Evolutionary conservation across 1,140 invertebrate species (phyloP).

Genomic region (Pseudoatta argentina): DNA sequence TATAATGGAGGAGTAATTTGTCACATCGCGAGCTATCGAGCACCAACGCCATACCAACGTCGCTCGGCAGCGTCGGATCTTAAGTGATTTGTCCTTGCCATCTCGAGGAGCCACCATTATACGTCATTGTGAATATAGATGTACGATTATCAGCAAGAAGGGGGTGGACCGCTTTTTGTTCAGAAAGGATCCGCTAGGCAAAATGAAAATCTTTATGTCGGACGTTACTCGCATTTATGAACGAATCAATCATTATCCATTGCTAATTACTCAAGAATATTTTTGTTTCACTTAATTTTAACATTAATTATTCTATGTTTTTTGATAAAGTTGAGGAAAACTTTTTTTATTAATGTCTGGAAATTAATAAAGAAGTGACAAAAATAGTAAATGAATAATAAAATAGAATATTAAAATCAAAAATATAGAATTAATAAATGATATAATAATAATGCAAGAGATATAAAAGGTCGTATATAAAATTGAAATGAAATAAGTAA

Average conservation of each 20-base stretch:
- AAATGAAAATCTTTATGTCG: slow-evolving; percentile 64
- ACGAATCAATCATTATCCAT: slow-evolving; percentile 64
- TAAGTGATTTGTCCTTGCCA: slow-evolving; percentile 84
- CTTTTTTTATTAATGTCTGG: not conserved
- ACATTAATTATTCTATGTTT: not conserved
- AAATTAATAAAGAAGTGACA: not conserved
- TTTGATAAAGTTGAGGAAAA: not conserved
- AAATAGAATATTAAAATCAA: not conserved
- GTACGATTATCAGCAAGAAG: slow-evolving; percentile 62
- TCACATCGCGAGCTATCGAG: slow-evolving; percentile 71
- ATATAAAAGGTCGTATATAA: too few species aligned
- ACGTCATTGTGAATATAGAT: slow-evolving; percentile 71
- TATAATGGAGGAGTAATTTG: slow-evolving; percentile 82
- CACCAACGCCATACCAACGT: slow-evolving; percentile 52
- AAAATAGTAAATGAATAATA: not conserved
- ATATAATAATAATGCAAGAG: not conserved
- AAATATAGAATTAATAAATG: not conserved
- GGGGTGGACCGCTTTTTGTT: slow-evolving; percentile 48
- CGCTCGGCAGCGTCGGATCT: slow-evolving; percentile 43
- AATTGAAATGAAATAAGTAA: too few species aligned
- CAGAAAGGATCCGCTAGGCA: slow-evolving; percentile 8
- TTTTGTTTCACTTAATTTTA: not conserved
- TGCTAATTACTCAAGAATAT: not conserved
- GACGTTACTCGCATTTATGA: slow-evolving; percentile 9
- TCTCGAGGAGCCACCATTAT: slow-evolving; percentile 69